Conservation (phyloP, 1,140 invertebrate species). For the Maniola jurtina region DNA sequence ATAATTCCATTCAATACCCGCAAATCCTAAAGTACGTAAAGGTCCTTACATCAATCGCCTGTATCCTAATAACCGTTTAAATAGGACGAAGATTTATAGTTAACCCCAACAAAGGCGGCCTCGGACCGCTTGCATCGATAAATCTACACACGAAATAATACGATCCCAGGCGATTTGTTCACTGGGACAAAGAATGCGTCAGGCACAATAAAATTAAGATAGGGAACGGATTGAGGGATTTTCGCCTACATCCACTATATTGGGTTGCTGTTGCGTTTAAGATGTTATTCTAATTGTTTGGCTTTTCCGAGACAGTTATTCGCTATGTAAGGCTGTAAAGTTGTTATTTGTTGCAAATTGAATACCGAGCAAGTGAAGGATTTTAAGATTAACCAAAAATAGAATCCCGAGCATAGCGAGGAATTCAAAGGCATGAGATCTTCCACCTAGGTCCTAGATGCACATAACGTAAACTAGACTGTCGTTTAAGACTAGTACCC, state of each 20-base stretch:
- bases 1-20: background rate
- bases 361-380: no score
- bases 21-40: slow-evolving; percentile 5
- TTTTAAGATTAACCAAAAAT: no score
- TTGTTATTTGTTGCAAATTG: no score
- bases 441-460: no score
- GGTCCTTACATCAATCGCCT: slow-evolving; percentile 52
- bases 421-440: no score
- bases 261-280: background rate
- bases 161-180: slow-evolving; percentile 66
- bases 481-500: no score
- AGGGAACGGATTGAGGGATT: slow-evolving; percentile 14
- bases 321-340: no score
- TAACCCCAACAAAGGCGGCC: slow-evolving; percentile 63
- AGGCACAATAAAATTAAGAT: slow-evolving; percentile 56
- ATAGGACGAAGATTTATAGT: slow-evolving; percentile 65
- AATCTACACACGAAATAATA: slow-evolving; percentile 73
- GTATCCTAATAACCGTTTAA: slow-evolving; percentile 67
- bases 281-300: no score
- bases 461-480: no score
- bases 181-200: slow-evolving; percentile 55
- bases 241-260: background rate
- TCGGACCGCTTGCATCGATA: slow-evolving; percentile 60
- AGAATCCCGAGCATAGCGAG: no score
- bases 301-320: no score